These are phyloP conservation scores for Berghia stephanieae DNA, from an alignment of 1,140 invertebrate genomes.

Conservation along the genomic window DNA sequence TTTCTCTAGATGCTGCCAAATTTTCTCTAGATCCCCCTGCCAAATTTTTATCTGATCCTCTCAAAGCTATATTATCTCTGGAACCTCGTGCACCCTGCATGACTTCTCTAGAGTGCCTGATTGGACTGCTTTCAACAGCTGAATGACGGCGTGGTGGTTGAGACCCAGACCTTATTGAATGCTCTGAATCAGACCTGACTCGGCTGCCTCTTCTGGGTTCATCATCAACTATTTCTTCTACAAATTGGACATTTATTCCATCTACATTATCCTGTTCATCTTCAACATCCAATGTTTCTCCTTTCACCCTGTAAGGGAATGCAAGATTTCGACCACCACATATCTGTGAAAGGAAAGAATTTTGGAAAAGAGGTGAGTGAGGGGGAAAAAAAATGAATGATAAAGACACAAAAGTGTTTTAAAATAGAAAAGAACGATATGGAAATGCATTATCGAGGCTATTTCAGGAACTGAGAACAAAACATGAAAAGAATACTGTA, in stretches of 20 bases:
- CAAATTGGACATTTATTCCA: not conserved
- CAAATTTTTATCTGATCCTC: not conserved
- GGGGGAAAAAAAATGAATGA: not conserved
- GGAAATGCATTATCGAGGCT: too few relatives aligned
- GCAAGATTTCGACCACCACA: constrained; percentile 88
- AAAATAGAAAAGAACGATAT: not conserved
- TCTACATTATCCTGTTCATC: constrained; percentile 30
- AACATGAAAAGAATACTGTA: too few relatives aligned
- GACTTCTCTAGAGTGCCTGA: not conserved
- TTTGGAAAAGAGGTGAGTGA: not conserved
- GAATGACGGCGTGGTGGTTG: constrained; percentile 3
- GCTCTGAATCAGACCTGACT: constrained; percentile 1
- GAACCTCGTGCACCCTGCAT: constrained; percentile 12
- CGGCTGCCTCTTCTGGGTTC: not conserved
- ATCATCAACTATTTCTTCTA: not conserved
- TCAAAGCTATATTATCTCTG: constrained; percentile 16
- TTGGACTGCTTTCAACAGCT: constrained; percentile 9
- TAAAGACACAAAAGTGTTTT: too few relatives aligned
- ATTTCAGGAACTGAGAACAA: too few relatives aligned
- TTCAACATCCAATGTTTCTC: not conserved
- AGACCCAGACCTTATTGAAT: constrained; percentile 13
- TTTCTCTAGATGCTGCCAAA: not conserved
- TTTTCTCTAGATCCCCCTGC: constrained; percentile 12
- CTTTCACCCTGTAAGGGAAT: constrained; percentile 30
- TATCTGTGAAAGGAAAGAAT: constrained; percentile 66